Evolutionary conservation across 2,888 invertebrate species (phyloP), one percentile per base, ranked within the genome.

Genomic region (Pediacus dermestoides): DNA sequence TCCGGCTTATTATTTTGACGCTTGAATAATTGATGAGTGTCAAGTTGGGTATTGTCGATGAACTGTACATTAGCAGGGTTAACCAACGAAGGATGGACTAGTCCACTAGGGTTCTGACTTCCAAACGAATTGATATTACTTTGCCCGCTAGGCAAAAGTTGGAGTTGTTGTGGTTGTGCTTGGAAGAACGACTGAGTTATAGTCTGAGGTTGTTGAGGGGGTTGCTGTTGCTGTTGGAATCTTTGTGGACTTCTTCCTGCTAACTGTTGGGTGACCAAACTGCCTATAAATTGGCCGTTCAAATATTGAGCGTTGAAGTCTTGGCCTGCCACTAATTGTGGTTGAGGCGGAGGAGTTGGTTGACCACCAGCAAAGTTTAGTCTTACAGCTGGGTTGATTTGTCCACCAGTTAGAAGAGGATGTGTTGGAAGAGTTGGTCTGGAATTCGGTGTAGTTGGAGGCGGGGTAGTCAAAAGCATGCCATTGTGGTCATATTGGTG

Each of bases 401-500:
- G 82, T 1, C 81, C 81, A 1, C 74, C 80, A 2, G 81, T 78
- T 3, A 82, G 65, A 50, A 77, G 53, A 3, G 70, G 72, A 52
- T 76, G 74, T 49, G 69, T 69, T 1, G 75, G 71, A 39, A 74
- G 67, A 10, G 74, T 69, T 15, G 73, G 68, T 50, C 74, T 70
- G 16, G 77, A 76, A 0, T 78, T 73, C 1, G 73, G 69, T 1
- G 74, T 74, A 1, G 77, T 72, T 26, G 80, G 77, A 1, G 80
- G 73, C 4, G 80, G 68, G 2, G 79, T 74, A 6, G 78, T 78
- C 8, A 81, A 65, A 9, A 76, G 75, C 9, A 72, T 73, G 1
- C 85, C 86, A 46, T 85, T 81, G 60, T 85, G 85, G 55, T 80
- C 83, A 59, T 82, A 85, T 56, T 84, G 84, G 62, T 88, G 87